These are phyloP conservation scores for Entomyzon cyanotis DNA, from an alignment of 2,113 vertebrate genomes.

Conservation along the genomic window DNA sequence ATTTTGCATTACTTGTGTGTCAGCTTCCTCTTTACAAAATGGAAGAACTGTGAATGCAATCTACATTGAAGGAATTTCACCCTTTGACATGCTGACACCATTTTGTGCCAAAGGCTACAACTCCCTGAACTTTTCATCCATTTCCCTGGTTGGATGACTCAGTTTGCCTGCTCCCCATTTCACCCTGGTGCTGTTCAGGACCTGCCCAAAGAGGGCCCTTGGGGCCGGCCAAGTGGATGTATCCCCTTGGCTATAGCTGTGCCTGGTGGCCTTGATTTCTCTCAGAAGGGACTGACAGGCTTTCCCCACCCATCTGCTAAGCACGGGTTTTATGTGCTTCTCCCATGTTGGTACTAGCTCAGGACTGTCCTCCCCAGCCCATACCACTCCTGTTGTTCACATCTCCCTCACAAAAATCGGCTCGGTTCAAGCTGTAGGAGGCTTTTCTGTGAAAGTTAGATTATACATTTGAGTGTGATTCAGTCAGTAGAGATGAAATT, in stretches of 20 bases:
- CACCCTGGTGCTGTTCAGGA: accelerated
- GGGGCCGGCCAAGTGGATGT: accelerated
- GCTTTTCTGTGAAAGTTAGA: not conserved
- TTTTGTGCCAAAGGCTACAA: not conserved
- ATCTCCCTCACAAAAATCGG: not conserved
- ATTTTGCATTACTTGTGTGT: not conserved
- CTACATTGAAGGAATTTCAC: not conserved
- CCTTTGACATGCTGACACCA: not conserved
- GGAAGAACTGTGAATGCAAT: not conserved
- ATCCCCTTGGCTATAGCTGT: accelerated
- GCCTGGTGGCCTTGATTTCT: not conserved
- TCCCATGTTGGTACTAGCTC: not conserved
- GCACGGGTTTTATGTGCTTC: accelerated
- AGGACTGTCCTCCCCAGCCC: not conserved
- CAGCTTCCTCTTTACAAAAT: not conserved
- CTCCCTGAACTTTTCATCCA: not conserved
- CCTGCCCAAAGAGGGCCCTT: accelerated
- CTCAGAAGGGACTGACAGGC: not conserved
- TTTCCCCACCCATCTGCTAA: not conserved
- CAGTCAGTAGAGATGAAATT: not conserved
- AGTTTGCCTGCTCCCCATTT: not conserved
- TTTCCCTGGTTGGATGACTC: not conserved
- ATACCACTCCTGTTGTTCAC: not conserved
- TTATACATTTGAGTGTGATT: not conserved
- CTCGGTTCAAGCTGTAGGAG: accelerated